Conservation (phyloP, 2,113 vertebrate genomes). For the Bos javanicus region DNA sequence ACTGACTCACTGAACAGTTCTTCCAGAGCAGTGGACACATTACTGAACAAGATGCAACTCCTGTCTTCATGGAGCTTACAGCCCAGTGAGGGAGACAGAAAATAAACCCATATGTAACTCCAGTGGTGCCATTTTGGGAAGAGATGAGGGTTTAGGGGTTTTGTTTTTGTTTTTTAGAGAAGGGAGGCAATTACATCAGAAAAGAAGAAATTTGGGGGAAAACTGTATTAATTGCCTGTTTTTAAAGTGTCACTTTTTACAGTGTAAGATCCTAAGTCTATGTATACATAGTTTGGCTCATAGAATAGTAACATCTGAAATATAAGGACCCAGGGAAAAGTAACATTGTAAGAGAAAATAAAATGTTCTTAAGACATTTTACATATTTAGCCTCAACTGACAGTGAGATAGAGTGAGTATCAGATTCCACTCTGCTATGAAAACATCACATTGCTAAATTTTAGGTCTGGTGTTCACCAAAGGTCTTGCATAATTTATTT, state of each 20-base stretch:
- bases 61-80: neutral
- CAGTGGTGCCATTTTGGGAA: neutral
- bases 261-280: neutral
- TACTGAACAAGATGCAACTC: neutral
- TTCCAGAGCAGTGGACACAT: neutral
- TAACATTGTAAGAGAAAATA: neutral
- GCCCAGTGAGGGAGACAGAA: neutral
- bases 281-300: neutral
- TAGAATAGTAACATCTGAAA: neutral
- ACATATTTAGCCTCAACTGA: neutral
- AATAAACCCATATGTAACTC: neutral
- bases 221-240: neutral
- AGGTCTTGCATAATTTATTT: neutral
- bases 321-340: neutral
- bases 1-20: neutral
- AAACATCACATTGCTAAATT: neutral
- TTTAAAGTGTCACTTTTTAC: conserved; percentile 2
- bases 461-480: neutral
- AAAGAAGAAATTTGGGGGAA: neutral
- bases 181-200: neutral
- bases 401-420: neutral
- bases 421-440: neutral
- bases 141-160: neutral
- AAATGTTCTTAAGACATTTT: neutral
- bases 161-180: neutral